Evolutionary conservation across 2,888 invertebrate species (phyloP).

Genomic region (Pemphredon lugubris): DNA sequence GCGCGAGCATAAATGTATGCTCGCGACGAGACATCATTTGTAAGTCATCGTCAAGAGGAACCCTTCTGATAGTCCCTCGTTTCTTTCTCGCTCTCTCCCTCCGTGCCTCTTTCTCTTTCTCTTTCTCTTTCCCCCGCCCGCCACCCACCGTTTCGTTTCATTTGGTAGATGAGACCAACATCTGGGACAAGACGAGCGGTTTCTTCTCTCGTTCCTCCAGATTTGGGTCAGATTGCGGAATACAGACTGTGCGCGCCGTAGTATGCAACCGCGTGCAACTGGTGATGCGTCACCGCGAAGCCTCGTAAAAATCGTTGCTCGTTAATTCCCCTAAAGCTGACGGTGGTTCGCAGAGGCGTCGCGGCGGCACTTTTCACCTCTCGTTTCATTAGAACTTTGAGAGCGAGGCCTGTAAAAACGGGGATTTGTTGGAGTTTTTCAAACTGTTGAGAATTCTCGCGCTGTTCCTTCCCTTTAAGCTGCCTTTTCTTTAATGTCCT

Average conservation of each 20-base stretch:
- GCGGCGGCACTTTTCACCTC: too few species aligned
- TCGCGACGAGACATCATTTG: slow-evolving; percentile 43
- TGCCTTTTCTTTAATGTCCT: too few species aligned
- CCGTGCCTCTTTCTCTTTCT: too few species aligned
- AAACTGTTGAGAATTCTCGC: too few species aligned
- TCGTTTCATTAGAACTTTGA: too few species aligned
- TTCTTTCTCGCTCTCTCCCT: too few species aligned
- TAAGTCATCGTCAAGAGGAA: slow-evolving; percentile 35
- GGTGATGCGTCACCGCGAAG: slow-evolving; percentile 47
- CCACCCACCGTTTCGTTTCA: slow-evolving; percentile 63
- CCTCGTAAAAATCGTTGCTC: slow-evolving; percentile 30
- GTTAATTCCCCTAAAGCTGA: slow-evolving; percentile 15
- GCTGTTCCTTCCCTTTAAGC: too few species aligned
- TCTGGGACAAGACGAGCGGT: slow-evolving; percentile 63
- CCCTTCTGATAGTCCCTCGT: slow-evolving; percentile 41
- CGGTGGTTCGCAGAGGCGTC: slow-evolving; percentile 5
- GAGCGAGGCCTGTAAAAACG: too few species aligned
- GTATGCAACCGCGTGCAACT: slow-evolving; percentile 23
- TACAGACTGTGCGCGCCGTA: slow-evolving; percentile 12
- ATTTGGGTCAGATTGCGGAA: slow-evolving; percentile 75
- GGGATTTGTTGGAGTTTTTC: too few species aligned
- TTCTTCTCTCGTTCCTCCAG: slow-evolving; percentile 55
- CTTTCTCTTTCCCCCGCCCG: too few species aligned
- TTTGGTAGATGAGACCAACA: slow-evolving; percentile 72
- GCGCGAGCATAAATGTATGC: not conserved